Percentiles rank a stretch among this genome's conserved stretches.
phyloP scores from a whole-genome alignment of 2,888 invertebrate genomes.

The Ochropacha duplaris region DNA sequence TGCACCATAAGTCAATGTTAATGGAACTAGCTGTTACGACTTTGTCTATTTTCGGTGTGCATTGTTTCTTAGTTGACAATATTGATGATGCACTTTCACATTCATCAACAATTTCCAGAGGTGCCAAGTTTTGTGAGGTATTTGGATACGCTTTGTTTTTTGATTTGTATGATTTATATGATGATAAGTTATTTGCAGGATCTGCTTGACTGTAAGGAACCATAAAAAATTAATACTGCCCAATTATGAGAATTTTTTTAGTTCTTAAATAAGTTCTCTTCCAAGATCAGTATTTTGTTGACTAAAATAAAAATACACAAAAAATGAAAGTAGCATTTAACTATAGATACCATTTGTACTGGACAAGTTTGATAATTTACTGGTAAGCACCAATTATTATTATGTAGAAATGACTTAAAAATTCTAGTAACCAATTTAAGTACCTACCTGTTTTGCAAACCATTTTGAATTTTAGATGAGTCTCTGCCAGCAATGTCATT shows the following conservation, averaged over 20 bases:
- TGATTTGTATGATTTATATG: neutral
- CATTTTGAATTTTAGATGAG: slow-evolving; percentile 45
- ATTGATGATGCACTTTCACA: slow-evolving; percentile 38
- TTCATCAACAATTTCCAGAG: slow-evolving; percentile 42
- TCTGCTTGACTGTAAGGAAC: slow-evolving; percentile 31
- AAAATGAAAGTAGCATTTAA: neutral
- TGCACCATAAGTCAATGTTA: slow-evolving; percentile 45
- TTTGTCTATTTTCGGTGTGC: slow-evolving; percentile 43
- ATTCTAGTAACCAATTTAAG: neutral
- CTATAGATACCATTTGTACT: neutral
- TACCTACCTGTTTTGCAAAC: slow-evolving; percentile 63
- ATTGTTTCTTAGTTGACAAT: slow-evolving; percentile 19
- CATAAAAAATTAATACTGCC: neutral
- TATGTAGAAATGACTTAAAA: neutral
- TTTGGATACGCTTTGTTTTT: slow-evolving; percentile 44
- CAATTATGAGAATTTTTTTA: too few relatives aligned
- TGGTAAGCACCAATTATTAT: neutral
- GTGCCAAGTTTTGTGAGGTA: slow-evolving; percentile 40
- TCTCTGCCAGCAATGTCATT: slow-evolving; percentile 47
- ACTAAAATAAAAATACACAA: too few relatives aligned
- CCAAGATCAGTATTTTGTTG: too few relatives aligned
- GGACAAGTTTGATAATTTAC: neutral
- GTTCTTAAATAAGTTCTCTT: too few relatives aligned
- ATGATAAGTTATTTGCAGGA: slow-evolving; percentile 1
- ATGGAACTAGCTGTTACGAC: slow-evolving; percentile 55